A percentile compares a stretch with the other conserved stretches of the same genome.
These are phyloP conservation scores for Scaeva pyrastri DNA, from an alignment of 2,888 invertebrate genomes.

Conservation along the genomic window DNA sequence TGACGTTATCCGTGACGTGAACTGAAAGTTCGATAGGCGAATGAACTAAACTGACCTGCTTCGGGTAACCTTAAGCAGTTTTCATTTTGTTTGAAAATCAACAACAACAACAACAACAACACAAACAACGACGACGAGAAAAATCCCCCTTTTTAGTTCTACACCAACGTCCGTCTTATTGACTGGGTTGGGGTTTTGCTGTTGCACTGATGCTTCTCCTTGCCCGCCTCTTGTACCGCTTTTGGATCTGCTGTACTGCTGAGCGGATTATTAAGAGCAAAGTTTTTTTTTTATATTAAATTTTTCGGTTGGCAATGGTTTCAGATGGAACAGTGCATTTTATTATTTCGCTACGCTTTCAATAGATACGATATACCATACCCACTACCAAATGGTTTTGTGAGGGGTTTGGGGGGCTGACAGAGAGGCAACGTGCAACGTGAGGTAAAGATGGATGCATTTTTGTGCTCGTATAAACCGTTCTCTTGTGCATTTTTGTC, in stretches of 20 bases:
- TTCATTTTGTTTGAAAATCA: conserved; percentile 43
- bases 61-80: conserved; percentile 81
- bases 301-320: conserved; percentile 60
- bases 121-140: no score
- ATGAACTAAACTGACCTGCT: conserved; percentile 84
- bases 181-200: conserved; percentile 14
- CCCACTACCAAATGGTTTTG: conserved; percentile 11
- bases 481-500: conserved; percentile 33
- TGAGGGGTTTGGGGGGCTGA: neutral
- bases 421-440: conserved; percentile 1
- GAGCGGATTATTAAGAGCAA: conserved; percentile 13
- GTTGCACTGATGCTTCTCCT: neutral
- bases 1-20: conserved; percentile 77
- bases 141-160: neutral
- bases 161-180: neutral
- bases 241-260: neutral
- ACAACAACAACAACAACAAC: neutral
- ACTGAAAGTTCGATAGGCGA: conserved; percentile 79
- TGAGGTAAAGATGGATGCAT: conserved; percentile 32
- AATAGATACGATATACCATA: conserved; percentile 32
- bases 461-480: neutral
- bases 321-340: conserved; percentile 25
- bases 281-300: conserved; percentile 30
- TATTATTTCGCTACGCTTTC: conserved; percentile 19
- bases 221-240: neutral